Evolutionary conservation across 2,797 vertebrate species (phyloP), one percentile per base, ranked within the genome.

Genomic region (Argyrosomus regius): DNA sequence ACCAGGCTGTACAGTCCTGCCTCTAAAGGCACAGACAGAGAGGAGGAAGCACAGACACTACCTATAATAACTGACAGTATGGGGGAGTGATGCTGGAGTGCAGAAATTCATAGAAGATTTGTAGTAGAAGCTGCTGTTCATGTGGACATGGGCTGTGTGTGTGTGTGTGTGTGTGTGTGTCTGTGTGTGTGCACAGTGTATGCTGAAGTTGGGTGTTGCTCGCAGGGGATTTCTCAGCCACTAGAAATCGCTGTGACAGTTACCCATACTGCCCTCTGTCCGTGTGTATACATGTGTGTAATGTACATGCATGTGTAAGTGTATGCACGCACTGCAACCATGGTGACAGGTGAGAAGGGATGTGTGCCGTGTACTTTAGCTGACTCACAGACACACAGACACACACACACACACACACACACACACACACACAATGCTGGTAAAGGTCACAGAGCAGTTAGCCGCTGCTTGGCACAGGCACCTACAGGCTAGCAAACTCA

Each of bases 241-340:
- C 73, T 74, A 35, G 58, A 88, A 91, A 90, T 91, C 41, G 64
- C 63, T 66, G 77, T 91, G 91, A 92, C 83, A 84, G 85, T 80
- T 86, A 77, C 76, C 76, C 80, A 65, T 77, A 63, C 60, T 83
- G 73, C 78, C 80, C 58, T 75, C 39, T 68, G 52, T 88, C 35
- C 35, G 35, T 65, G 41, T 69, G 61, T 71, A 43, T 39, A 28
- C 18, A 10, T 48, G 9, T 76, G 66, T 68, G 53, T 48, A 22
- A 54, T 2, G 48, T 64, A 26, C 35, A 62, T 49, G 58, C 28
- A 18, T 6, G 22, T 67, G 45, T 43, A 14, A 31, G 24, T 9
- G 48, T 57, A 39, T 52, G 75, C 16, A 46, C 53, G 39, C 17
- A 28, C 43, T 8, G 9, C 50, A 61, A 35, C 17, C 31, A 68